Evolutionary conservation across 2,113 vertebrate species (phyloP).

Genomic region (Gallinago paraguaiae): DNA sequence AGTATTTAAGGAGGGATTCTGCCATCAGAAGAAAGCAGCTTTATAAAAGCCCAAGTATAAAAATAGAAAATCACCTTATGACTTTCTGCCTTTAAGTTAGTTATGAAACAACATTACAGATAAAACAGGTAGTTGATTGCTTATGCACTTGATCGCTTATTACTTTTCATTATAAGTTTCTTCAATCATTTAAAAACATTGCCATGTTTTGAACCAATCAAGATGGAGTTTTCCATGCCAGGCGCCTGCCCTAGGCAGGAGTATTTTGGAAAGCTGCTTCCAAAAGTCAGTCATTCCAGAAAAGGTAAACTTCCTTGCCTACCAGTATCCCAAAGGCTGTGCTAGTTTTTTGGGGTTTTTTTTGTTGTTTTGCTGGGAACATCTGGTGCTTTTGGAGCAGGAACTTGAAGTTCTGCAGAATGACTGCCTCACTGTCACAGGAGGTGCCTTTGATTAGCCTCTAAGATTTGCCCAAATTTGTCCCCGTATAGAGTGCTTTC

Average conservation of each 20-base stretch:
- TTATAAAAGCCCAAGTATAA: not conserved
- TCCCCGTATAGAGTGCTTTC: not conserved
- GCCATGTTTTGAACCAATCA: conserved; percentile 11
- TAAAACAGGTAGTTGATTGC: not conserved
- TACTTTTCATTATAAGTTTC: not conserved
- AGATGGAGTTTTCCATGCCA: not conserved
- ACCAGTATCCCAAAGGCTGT: not conserved
- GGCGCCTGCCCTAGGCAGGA: not conserved
- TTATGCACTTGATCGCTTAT: not conserved
- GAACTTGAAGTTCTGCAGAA: not conserved
- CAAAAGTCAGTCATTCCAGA: not conserved
- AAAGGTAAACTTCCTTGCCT: not conserved
- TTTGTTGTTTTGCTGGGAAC: not conserved
- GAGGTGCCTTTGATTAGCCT: not conserved
- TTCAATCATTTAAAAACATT: not conserved
- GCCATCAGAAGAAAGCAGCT: not conserved
- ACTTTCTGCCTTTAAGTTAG: not conserved
- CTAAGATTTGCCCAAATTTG: conserved; percentile 41
- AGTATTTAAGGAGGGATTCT: not conserved
- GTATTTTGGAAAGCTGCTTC: conserved; percentile 9
- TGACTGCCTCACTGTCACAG: not conserved
- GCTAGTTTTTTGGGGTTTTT: not conserved
- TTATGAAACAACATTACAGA: not conserved
- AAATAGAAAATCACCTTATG: not conserved
- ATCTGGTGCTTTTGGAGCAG: not conserved